Evolutionary conservation across 1,140 invertebrate species (phyloP).

Genomic region (Bathynomus jamesi): DNA sequence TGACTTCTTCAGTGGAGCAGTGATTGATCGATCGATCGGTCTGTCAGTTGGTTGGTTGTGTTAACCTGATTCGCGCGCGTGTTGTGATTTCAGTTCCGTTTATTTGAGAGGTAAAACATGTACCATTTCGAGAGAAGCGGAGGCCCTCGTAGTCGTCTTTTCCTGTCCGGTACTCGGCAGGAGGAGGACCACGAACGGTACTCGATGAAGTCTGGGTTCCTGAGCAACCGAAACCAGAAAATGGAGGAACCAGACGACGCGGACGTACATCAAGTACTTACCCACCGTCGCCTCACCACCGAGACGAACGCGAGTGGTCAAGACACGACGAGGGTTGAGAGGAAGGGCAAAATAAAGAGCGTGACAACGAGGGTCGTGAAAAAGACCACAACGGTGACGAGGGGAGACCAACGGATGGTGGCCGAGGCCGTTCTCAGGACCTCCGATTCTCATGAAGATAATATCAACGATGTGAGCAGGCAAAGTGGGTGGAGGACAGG

Average conservation of each 20-base stretch:
- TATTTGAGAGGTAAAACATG: constrained; percentile 14
- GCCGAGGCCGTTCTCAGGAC: constrained; percentile 57
- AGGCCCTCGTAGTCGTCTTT: constrained; percentile 54
- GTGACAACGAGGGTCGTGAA: constrained; percentile 79
- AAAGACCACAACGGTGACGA: constrained; percentile 80
- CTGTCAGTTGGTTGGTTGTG: not conserved
- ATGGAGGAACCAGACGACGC: constrained; percentile 33
- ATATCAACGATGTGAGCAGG: constrained; percentile 36
- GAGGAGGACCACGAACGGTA: constrained; percentile 47
- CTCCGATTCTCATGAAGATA: constrained; percentile 37
- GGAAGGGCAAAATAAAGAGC: constrained; percentile 47
- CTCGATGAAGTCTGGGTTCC: constrained; percentile 38
- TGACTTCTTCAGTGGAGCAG: not conserved
- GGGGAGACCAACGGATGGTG: constrained; percentile 70
- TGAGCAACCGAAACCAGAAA: constrained; percentile 35
- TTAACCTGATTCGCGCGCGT: not conserved
- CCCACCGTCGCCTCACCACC: constrained; percentile 69
- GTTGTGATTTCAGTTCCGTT: not conserved
- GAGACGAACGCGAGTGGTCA: constrained; percentile 62
- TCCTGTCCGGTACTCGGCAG: constrained; percentile 67
- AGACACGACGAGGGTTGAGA: constrained; percentile 62
- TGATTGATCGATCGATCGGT: not conserved
- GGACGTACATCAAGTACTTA: constrained; percentile 65
- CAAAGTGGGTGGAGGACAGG: constrained; percentile 37
- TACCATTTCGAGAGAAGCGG: constrained; percentile 39